Evolutionary conservation across 2,888 invertebrate genomes (phyloP), one percentile per base, ranked within the genome.

Genomic region (Glomeris marginata): DNA sequence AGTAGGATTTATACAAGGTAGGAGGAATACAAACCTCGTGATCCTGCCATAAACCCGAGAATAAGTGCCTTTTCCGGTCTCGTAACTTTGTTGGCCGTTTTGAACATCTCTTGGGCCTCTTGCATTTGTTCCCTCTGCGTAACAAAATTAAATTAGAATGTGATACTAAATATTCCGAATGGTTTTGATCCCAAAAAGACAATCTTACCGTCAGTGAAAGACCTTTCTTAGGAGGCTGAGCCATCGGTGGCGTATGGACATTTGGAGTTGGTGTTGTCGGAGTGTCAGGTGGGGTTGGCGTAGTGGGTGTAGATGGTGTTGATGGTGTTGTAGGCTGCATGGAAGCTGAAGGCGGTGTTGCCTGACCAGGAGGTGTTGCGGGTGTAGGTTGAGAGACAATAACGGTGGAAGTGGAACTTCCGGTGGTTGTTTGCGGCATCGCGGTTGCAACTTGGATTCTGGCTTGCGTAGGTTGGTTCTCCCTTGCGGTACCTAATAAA

Each of bases 21-120:
- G n/a, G n/a, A n/a, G n/a, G 5, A 22, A 46, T 40, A 54, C 61
- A 54, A 65, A 84, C 84, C 87, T 69, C 94, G 78, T 8, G 90
- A 85, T n/a, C 95, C 97, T 46, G 94, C 94, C 91, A 97, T 95
- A 64, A 97, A 97, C 57, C 94, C 92, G 34, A 97, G 75, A 64
- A 97, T 97, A 47, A 97, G 81, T 49, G 94, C 92, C 66, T 97
- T 97, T 66, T 97, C 95, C 1, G 92, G 91, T 57, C 94, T 72
- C 2, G 94, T 94, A 47, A 97, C 92, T 63, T 87, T 84, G 67
- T 95, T 95, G 37, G 95, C 92, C 55, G 84, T 87, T 49, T 84
- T 75, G 74, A 97, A 95, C 87, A 97, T 94, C 64, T 95, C 92
- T 66, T 94, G 92, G 1, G 94, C 95, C 66, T 92, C 90, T 66